Conservation (phyloP, 2,797 vertebrate species). For the Myotis pilosus region DNA sequence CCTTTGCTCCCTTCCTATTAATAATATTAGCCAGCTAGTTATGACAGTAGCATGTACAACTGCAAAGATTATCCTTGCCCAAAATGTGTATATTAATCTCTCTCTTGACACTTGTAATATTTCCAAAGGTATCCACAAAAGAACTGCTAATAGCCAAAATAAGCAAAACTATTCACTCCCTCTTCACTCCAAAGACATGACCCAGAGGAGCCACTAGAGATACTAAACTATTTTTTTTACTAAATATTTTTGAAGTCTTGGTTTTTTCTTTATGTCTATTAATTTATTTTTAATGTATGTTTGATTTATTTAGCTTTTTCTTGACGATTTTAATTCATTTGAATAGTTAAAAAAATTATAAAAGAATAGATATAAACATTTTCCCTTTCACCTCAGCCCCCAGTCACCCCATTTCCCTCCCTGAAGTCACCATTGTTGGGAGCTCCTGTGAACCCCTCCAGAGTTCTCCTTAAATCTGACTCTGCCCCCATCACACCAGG, state of each 20-base stretch:
- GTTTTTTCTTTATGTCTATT: neutral
- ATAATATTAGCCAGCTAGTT: too few species aligned
- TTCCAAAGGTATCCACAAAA: neutral
- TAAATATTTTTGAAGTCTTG: neutral
- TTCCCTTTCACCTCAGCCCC: neutral
- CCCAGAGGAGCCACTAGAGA: neutral
- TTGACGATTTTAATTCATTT: neutral
- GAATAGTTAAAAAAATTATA: neutral
- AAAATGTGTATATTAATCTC: neutral
- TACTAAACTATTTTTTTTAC: neutral
- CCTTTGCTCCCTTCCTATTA: too few species aligned
- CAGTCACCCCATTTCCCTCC: neutral
- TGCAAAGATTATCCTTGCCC: neutral
- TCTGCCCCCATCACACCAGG: neutral
- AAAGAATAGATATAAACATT: neutral
- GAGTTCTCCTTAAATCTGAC: neutral
- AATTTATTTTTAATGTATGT: neutral
- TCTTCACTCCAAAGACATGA: neutral
- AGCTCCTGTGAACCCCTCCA: neutral
- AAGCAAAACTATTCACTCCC: neutral
- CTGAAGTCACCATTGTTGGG: neutral
- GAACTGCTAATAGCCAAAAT: neutral
- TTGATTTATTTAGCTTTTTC: neutral
- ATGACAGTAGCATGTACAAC: neutral
- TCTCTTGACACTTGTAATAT: neutral